These are phyloP conservation scores for Anorthoa munda DNA, from an alignment of 2,888 invertebrate genomes.

Conservation along the genomic window DNA sequence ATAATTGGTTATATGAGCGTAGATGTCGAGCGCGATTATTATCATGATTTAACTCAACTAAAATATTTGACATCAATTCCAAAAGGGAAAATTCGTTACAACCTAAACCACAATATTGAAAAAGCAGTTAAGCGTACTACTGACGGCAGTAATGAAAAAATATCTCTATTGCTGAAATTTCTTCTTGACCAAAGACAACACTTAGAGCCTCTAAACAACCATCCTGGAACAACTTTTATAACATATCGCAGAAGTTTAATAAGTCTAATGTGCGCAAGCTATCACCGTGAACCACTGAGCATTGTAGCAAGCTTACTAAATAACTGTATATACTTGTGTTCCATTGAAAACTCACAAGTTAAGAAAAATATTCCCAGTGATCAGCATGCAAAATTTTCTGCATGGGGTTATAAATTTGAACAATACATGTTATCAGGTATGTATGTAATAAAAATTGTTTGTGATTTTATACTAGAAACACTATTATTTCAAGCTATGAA, in stretches of 20 bases:
- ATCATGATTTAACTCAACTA: slow-evolving; percentile 69
- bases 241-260: slow-evolving; percentile 74
- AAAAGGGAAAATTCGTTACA: slow-evolving; percentile 48
- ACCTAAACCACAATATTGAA: slow-evolving; percentile 71
- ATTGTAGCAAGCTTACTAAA: slow-evolving; percentile 68
- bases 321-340: slow-evolving; percentile 72
- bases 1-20: slow-evolving; percentile 74
- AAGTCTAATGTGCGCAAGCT: slow-evolving; percentile 70
- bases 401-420: slow-evolving; percentile 70
- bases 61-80: slow-evolving; percentile 69
- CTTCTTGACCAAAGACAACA: slow-evolving; percentile 59
- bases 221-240: slow-evolving; percentile 60
- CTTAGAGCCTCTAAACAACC: slow-evolving; percentile 43
- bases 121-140: slow-evolving; percentile 71
- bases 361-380: slow-evolving; percentile 46
- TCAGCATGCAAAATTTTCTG: slow-evolving; percentile 60
- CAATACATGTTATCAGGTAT: slow-evolving; percentile 72
- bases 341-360: slow-evolving; percentile 63
- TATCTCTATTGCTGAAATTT: slow-evolving; percentile 69
- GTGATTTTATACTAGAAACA: not conserved
- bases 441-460: not conserved
- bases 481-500: not conserved
- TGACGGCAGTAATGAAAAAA: slow-evolving; percentile 71
- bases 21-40: slow-evolving; percentile 67
- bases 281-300: slow-evolving; percentile 54